Percentiles rank a stretch among this genome's conserved stretches.
These are phyloP conservation scores for Choristoneura rosaceana DNA, from an alignment of 2,888 invertebrate species.

Conservation along the genomic window DNA sequence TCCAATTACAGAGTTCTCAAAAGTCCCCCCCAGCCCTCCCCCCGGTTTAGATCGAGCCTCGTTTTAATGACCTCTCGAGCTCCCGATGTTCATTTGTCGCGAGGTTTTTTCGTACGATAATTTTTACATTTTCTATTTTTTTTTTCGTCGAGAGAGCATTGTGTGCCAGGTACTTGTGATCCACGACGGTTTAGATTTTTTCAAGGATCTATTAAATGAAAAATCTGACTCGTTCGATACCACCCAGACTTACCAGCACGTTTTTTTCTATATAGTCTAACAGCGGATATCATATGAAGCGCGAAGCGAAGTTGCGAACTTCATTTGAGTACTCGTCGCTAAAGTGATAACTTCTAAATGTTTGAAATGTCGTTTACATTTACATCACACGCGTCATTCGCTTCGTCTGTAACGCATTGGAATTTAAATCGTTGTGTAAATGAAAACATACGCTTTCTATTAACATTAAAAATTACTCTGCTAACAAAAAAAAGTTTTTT, in stretches of 20 bases:
- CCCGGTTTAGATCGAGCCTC: slow-evolving; percentile 82
- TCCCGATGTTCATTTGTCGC: slow-evolving; percentile 85
- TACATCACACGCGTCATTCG: too few relatives aligned
- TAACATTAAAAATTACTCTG: background rate
- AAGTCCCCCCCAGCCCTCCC: slow-evolving; percentile 70
- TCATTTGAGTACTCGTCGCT: background rate
- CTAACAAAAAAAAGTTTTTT: too few relatives aligned
- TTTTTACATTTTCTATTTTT: slow-evolving; percentile 66
- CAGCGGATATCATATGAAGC: background rate
- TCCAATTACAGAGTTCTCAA: slow-evolving; percentile 84
- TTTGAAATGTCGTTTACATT: background rate
- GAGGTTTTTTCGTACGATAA: slow-evolving; percentile 80
- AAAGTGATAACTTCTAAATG: background rate
- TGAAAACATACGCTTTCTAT: background rate
- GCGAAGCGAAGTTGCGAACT: slow-evolving; percentile 2
- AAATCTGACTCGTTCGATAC: background rate
- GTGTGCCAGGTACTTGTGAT: slow-evolving; percentile 52
- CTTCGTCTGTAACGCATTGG: too few relatives aligned
- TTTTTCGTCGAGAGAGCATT: slow-evolving; percentile 62
- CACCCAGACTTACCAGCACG: background rate
- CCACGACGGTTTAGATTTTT: slow-evolving; percentile 48
- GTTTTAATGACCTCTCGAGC: slow-evolving; percentile 85
- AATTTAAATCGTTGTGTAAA: too few relatives aligned
- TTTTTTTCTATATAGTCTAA: background rate
- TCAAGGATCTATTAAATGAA: slow-evolving; percentile 46